Evolutionary conservation across 2,113 vertebrate genomes (phyloP).

Genomic region (Carollia perspicillata): DNA sequence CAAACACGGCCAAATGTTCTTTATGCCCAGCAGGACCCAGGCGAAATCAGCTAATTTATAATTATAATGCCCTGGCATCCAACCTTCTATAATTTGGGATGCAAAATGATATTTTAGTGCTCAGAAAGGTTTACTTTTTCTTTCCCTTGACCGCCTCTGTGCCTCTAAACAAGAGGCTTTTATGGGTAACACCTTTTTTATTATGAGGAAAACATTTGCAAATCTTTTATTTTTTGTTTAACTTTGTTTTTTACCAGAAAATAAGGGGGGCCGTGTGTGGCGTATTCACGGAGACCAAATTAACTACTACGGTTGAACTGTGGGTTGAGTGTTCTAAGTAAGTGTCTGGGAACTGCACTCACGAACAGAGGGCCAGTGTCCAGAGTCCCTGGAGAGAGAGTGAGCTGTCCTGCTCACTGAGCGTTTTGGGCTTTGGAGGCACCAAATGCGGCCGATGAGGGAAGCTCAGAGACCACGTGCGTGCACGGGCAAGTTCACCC

Average conservation of each 20-base stretch:
- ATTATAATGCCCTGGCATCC: neutral
- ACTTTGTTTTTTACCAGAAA: conserved; percentile 59
- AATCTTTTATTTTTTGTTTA: conserved; percentile 52
- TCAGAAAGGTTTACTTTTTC: neutral
- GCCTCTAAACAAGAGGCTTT: conserved; percentile 44
- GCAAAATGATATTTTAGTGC: neutral
- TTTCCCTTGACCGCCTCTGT: conserved; percentile 10
- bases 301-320: conserved; percentile 49
- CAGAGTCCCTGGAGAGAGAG: conserved; percentile 45
- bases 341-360: conserved; percentile 56
- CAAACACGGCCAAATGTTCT: neutral
- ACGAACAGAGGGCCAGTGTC: conserved; percentile 66
- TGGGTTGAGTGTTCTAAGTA: conserved; percentile 48
- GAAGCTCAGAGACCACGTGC: neutral
- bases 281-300: conserved; percentile 51
- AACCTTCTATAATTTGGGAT: neutral
- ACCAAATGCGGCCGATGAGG: neutral
- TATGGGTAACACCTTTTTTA: conserved; percentile 50
- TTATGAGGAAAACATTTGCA: conserved; percentile 57
- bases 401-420: neutral
- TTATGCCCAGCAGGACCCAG: neutral
- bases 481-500: neutral
- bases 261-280: neutral
- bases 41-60: conserved; percentile 49
- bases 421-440: neutral